Evolutionary conservation across 2,888 invertebrate species (phyloP).

Genomic region (Julus scanicus): DNA sequence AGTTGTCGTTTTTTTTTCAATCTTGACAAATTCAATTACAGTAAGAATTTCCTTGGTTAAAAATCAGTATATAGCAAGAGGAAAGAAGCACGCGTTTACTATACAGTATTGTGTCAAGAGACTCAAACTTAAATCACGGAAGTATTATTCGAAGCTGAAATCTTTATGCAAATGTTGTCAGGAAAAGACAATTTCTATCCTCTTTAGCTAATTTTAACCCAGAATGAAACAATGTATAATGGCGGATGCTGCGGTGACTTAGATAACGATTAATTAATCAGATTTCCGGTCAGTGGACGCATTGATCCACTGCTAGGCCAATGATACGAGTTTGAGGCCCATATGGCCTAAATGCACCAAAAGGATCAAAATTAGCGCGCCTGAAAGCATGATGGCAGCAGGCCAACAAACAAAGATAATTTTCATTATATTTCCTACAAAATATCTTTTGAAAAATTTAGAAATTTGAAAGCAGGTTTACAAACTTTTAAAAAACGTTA

Average conservation of each 20-base stretch:
- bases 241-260: background rate
- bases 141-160: background rate
- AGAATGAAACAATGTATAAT: background rate
- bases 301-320: conserved; percentile 7
- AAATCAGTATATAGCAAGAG: background rate
- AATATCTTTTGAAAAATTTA: too few species aligned
- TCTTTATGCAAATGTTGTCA: background rate
- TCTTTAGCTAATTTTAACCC: background rate
- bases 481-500: too few species aligned
- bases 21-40: background rate
- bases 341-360: background rate
- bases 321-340: background rate
- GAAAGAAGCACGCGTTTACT: background rate
- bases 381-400: background rate
- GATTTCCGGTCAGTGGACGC: conserved; percentile 25
- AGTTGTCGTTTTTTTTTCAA: background rate
- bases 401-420: background rate
- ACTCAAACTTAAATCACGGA: background rate
- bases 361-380: background rate
- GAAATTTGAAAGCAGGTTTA: too few species aligned
- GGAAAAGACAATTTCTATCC: conserved; percentile 36
- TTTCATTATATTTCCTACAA: background rate
- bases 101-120: background rate
- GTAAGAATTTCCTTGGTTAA: background rate
- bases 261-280: conserved; percentile 45